Base-by-base conservation (phyloP, 2,888 invertebrate genomes). In the Drosophila prolongata region DNA sequence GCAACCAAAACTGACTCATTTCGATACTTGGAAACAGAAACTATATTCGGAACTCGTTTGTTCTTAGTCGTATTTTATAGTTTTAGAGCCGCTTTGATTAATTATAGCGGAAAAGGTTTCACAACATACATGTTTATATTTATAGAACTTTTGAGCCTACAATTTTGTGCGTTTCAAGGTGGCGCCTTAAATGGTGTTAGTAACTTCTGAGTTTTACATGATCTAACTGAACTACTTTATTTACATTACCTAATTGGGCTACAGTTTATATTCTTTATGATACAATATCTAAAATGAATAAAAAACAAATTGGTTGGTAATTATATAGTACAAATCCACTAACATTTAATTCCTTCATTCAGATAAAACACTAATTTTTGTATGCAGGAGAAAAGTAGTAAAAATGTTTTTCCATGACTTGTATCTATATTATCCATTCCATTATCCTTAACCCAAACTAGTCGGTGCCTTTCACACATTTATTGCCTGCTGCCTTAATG, bases 401-500 rank as follows among this genome's bases (percentile, higher is more conserved):
- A 6, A 47, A 57, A 37, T 9, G 0, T 16, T 13, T 49, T 30
- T 5, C n/a, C 13, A 6, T 57, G 59, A 59, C 42, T 59, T 34
- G 57, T 8, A 40, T 57, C 47, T 30, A 10, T 11, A 3, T 14
- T 14, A 3, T 30, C 24, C 43, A 6, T 13, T 43, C 24, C 16
- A 24, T 13, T 38, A 54, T 67, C 65, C 68, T 54, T 44, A 30
- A 8, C 14, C 46, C n/a, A 35, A n/a, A 60, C 61, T 65, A 65
- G 66, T 50, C 43, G n/a, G 14, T 11, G 57, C 6, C 56, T 30
- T 54, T 72, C 65, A 64, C 74, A 73, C 77, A 40, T 43, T 64
- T 42, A 10, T 46, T 56, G 46, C 49, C 62, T 70, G 73, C 50
- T 80, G 78, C 80, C 87, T 71, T 81, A 81, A 81, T 81, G 87